phyloP scores from a whole-genome alignment of 2,113 vertebrate genomes.

The Carettochelys insculpta region DNA sequence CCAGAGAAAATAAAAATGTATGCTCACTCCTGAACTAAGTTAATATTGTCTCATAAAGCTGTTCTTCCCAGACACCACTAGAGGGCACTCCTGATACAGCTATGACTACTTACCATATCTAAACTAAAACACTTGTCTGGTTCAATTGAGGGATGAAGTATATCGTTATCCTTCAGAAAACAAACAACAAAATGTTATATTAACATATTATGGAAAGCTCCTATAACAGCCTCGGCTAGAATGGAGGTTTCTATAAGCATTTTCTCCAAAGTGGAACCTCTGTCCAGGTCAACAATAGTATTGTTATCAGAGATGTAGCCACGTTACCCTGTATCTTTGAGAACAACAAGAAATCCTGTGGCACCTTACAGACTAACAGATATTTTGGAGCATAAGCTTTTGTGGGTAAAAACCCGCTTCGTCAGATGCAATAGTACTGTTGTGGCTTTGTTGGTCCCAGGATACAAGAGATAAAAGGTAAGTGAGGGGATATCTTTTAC shows the following conservation, averaged over 20 bases:
- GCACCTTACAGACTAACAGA: too few relatives aligned
- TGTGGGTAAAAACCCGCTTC: too few relatives aligned
- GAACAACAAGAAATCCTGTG: too few relatives aligned
- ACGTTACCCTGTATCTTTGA: too few relatives aligned
- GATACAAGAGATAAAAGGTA: background rate
- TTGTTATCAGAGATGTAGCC: too few relatives aligned
- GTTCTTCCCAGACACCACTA: conserved; percentile 35
- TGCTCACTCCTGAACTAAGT: background rate
- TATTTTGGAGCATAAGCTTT: too few relatives aligned
- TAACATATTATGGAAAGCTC: background rate
- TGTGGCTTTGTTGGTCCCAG: background rate
- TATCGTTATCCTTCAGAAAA: fast-evolving
- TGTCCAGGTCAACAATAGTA: background rate
- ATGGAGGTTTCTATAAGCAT: background rate
- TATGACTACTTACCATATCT: conserved; percentile 2
- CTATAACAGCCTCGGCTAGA: background rate
- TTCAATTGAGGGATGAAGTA: fast-evolving
- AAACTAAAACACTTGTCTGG: background rate
- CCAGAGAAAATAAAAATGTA: too few relatives aligned
- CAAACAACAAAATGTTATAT: background rate
- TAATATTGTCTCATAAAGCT: background rate
- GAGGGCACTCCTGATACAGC: conserved; percentile 56
- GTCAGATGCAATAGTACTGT: too few relatives aligned
- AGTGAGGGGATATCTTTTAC: background rate
- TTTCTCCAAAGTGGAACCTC: background rate